Base-by-base conservation (phyloP, 2,113 vertebrate genomes). In the Catharus bicknelli region DNA sequence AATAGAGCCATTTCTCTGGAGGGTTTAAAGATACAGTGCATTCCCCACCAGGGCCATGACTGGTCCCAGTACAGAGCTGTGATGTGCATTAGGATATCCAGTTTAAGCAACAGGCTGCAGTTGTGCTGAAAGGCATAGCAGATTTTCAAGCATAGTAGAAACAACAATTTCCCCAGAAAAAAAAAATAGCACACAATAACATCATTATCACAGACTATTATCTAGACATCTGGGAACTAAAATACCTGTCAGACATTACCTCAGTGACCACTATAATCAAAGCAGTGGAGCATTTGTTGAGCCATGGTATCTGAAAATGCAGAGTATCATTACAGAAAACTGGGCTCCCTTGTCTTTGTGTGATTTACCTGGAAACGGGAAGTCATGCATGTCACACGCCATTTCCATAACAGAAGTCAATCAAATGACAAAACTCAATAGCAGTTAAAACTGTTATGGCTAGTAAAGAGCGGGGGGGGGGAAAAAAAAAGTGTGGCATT, bases 181-280 rank as follows among this genome's bases (percentile, higher is more conserved):
- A 78, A 15, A 38, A 42, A 23, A 67, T 1, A 14, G 3, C 68
- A 61, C 43, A 67, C 26, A 63, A 29, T 53, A 85, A 64, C 25
- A 75, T 81, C 27, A 47, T 92, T 73, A 95, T 68, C 62, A 64
- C 34, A 87, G 45, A 61, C 66, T 70, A 63, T 82, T 92, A 90
- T 85, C 42, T 79, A 55, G 67, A 79, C 32, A 85, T 16, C 57
- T 76, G 78, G 17, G 58, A 94, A 62, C 62, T 53, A 26, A 86
- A 59, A 77, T 68, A n/a, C 17, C 53, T 85, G 29, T 57, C 74
- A 94, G 70, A 87, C 82, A 76, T 84, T 85, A 76, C 80, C 64
- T 90, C 87, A 76, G 84, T 93, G 91, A 78, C 93, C 90, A 85
- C 54, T 54, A 50, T 53, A 93, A 92, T 82, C 42, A 91, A 94